A percentile compares a stretch with the other conserved stretches of the same genome.
phyloP scores from a whole-genome alignment of 2,113 vertebrate genomes.

The Cichladusa arquata region DNA sequence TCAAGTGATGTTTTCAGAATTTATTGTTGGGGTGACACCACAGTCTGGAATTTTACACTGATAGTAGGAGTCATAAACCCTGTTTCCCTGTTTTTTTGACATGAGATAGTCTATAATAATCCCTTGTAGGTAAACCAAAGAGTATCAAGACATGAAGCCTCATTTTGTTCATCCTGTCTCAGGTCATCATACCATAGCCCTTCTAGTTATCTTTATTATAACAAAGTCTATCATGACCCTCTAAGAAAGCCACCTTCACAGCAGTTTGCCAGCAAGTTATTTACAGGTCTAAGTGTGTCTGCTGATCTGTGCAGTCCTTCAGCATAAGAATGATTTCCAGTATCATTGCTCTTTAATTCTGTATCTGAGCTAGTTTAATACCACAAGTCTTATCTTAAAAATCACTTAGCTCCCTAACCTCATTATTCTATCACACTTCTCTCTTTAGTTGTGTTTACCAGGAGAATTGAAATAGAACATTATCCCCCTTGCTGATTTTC shows the following conservation, averaged over 20 bases:
- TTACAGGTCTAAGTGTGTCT: not conserved
- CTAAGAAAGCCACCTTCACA: not conserved
- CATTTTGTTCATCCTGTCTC: not conserved
- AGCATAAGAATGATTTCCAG: not conserved
- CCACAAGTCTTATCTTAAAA: not conserved
- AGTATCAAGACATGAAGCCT: not conserved
- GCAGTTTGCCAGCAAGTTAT: not conserved
- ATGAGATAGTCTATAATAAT: not conserved
- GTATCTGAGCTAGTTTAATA: not conserved
- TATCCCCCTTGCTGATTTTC: not conserved
- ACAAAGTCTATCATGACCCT: fast-evolving
- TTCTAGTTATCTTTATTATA: not conserved
- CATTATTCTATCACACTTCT: not conserved
- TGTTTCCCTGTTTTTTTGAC: not conserved
- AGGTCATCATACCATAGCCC: not conserved
- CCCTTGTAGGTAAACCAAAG: not conserved
- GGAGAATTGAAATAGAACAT: not conserved
- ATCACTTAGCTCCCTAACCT: not conserved
- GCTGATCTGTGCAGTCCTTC: not conserved
- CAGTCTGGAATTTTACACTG: not conserved
- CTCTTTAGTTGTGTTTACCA: not conserved
- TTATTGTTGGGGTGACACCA: not conserved
- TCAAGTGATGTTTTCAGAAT: not conserved
- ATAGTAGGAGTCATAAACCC: not conserved
- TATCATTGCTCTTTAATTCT: not conserved